Percentiles rank a stretch among this genome's conserved stretches.
These are phyloP conservation scores for Aphelenchoides avenae DNA, from an alignment of 1,140 invertebrate genomes.

Conservation along the genomic window DNA sequence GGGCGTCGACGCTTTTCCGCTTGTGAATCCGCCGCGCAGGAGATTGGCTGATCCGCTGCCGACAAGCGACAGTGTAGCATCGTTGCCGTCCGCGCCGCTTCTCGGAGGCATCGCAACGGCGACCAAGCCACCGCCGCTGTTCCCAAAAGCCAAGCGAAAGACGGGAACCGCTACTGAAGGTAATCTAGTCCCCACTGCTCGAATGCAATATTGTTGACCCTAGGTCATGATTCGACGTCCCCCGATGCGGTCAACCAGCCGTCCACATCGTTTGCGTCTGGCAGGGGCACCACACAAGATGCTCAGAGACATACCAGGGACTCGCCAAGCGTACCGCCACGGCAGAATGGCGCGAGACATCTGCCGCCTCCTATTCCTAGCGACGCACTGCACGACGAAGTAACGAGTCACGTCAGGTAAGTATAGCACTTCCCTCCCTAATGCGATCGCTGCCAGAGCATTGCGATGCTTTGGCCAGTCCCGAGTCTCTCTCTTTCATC, in stretches of 20 bases:
- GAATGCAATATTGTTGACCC: background rate
- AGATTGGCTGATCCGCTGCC: slow-evolving; percentile 4
- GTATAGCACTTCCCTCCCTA: too few species aligned
- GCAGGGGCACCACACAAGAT: too few species aligned
- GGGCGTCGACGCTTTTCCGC: background rate
- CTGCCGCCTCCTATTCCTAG: background rate
- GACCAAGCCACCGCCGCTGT: background rate
- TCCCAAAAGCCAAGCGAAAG: background rate
- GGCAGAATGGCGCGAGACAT: slow-evolving; percentile 1
- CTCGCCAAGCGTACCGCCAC: slow-evolving; percentile 1
- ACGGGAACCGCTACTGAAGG: background rate
- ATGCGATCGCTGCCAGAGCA: too few species aligned
- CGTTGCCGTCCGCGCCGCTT: slow-evolving; percentile 9
- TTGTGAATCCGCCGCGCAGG: background rate
- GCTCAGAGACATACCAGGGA: too few species aligned
- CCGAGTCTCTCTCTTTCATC: too few species aligned
- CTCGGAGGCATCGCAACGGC: too few species aligned
- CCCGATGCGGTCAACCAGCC: background rate
- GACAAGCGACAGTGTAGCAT: slow-evolving; percentile 10
- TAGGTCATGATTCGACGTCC: background rate
- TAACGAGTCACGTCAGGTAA: too few species aligned
- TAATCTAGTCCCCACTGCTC: background rate
- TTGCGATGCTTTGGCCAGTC: too few species aligned
- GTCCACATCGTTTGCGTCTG: too few species aligned
- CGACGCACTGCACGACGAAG: too few species aligned